These are phyloP conservation scores for Eulemur albifrons DNA, from an alignment of 2,797 vertebrate species.

Conservation along the genomic window DNA sequence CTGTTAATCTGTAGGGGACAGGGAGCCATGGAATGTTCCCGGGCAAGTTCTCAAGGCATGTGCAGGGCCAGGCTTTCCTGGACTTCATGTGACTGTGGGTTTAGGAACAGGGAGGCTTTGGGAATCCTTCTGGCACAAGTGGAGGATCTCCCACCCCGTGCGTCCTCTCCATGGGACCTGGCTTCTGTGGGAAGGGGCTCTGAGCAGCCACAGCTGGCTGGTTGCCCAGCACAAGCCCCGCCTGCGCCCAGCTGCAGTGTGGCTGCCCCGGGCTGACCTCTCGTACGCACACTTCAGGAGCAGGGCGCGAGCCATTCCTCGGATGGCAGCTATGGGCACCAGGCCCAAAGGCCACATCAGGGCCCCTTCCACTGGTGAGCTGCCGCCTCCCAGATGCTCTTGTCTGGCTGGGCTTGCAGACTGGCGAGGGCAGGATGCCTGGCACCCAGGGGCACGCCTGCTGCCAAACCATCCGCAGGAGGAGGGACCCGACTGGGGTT, in stretches of 20 bases:
- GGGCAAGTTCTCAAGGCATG: neutral
- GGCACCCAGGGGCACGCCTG: neutral
- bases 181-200: neutral
- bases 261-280: conserved; percentile 27
- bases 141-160: neutral
- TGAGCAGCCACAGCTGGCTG: neutral
- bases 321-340: conserved; percentile 58
- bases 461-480: neutral
- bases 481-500: rapidly evolving
- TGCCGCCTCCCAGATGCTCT: conserved; percentile 61
- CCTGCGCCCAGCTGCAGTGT: neutral
- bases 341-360: conserved; percentile 52
- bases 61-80: neutral
- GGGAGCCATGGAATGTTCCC: neutral
- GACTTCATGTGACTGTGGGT: neutral
- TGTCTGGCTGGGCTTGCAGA: neutral
- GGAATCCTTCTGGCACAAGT: neutral
- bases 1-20: neutral
- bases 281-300: neutral
- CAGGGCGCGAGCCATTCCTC: neutral
- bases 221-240: neutral
- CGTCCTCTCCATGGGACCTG: neutral
- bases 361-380: conserved; percentile 30
- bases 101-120: neutral
- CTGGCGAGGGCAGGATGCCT: neutral